phyloP scores from a whole-genome alignment of 2,888 invertebrate species.

The Eudasyphora cyanicolor region DNA sequence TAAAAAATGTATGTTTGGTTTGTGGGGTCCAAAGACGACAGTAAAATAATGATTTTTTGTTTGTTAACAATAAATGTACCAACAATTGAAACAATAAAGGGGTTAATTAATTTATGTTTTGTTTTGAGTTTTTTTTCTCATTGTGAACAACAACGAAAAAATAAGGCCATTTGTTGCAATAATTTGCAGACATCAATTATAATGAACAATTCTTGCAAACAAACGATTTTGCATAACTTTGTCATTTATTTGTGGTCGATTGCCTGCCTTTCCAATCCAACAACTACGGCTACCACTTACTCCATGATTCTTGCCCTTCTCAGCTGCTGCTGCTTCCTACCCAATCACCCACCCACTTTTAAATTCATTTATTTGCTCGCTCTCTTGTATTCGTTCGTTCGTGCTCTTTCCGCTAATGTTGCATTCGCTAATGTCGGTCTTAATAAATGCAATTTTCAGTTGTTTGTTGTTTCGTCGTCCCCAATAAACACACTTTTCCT shows the following conservation, averaged over 20 bases:
- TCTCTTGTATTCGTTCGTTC: not conserved
- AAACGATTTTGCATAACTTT: conserved; percentile 5
- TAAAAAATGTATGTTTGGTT: not conserved
- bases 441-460: conserved; percentile 27
- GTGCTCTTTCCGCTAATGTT: conserved; percentile 12
- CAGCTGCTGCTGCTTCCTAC: not conserved
- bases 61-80: too few species aligned
- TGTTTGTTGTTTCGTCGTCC: not conserved
- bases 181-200: not conserved
- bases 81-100: too few species aligned
- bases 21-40: too few species aligned
- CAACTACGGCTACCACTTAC: not conserved
- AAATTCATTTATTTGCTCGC: not conserved
- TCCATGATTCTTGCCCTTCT: not conserved
- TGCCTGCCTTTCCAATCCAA: not conserved
- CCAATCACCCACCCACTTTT: conserved; percentile 1
- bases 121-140: not conserved
- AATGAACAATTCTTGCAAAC: not conserved
- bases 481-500: not conserved
- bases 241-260: not conserved
- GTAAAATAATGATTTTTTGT: too few species aligned
- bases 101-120: not conserved
- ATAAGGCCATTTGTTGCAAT: conserved; percentile 23
- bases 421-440: not conserved
- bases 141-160: not conserved